phyloP scores from a whole-genome alignment of 2,113 vertebrate species.

The Ceuthmochares aereus region DNA sequence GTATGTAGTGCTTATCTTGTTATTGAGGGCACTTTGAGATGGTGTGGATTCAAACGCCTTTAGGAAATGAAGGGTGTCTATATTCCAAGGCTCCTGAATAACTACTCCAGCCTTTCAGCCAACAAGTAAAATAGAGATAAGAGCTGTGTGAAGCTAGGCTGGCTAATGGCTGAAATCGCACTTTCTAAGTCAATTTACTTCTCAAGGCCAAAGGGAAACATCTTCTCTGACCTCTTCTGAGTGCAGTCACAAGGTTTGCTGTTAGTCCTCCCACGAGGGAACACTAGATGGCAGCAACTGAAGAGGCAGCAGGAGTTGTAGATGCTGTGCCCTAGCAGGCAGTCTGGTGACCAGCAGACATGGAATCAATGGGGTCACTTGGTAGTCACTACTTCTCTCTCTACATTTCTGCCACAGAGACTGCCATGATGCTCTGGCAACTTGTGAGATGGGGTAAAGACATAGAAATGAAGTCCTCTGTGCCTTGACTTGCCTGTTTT shows the following conservation, averaged over 20 bases:
- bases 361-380: fast-evolving
- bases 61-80: neutral
- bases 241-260: neutral
- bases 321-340: neutral
- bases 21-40: neutral
- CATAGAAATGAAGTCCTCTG: neutral
- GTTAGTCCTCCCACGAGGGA: constrained; percentile 20
- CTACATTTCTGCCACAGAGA: fast-evolving
- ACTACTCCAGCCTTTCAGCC: neutral
- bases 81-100: neutral
- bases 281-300: constrained; percentile 65
- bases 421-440: neutral
- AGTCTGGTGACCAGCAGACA: fast-evolving
- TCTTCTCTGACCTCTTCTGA: fast-evolving
- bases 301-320: constrained; percentile 13
- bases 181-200: neutral
- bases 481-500: neutral
- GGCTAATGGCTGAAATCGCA: neutral
- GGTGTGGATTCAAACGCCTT: neutral
- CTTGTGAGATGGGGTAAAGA: neutral
- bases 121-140: neutral
- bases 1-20: neutral
- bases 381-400: neutral
- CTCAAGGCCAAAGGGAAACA: neutral
- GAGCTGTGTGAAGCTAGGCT: neutral